Evolutionary conservation across 2,888 invertebrate genomes (phyloP), one percentile per base, ranked within the genome.

Genomic region (Nezara viridula): DNA sequence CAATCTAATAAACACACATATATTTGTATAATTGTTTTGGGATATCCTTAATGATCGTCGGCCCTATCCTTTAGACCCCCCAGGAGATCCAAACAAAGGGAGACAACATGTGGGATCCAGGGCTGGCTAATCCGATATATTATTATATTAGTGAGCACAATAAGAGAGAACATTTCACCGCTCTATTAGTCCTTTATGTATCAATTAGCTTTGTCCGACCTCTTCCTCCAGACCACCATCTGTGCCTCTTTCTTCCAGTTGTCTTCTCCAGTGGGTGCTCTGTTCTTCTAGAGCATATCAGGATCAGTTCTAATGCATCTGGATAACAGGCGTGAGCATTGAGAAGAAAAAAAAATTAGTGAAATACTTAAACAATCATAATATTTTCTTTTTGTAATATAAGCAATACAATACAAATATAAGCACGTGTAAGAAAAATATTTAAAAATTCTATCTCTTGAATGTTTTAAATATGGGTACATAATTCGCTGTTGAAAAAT

Each of bases 161-260:
- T 73, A 9, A 7, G 66, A 37, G 66, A 21, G 66, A 73, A 37
- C 37, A 21, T 73, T 37, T 16, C 27, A 32, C 16, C 27, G 27
- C 32, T 60, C 27, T 60, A 73, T 37, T 32, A 73, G 66, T 27
- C 66, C 66, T 73, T 73, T 73, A 73, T 73, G 37, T 73, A 73
- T 32, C 32, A 73, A 73, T 73, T 73, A 73, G 66, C 37, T 73
- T 73, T 66, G 66, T 66, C 27, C 16, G 0, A 0, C 10, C 16
- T 73, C 32, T 73, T 73, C 37, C 66, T 73, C 66, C 37, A 9
- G 66, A 32, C 66, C 66, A 73, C 66, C 66, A 73, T 73, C 66
- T 73, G 66, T 73, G 66, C 19, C 66, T 73, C 1, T 16, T 21
- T 73, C 66, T 73, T 73, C 32, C 66, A 37, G 66, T 37, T 73